Conservation (phyloP, 2,113 vertebrate species). For the western clawed frog (Xenopus tropicalis) region DNA sequence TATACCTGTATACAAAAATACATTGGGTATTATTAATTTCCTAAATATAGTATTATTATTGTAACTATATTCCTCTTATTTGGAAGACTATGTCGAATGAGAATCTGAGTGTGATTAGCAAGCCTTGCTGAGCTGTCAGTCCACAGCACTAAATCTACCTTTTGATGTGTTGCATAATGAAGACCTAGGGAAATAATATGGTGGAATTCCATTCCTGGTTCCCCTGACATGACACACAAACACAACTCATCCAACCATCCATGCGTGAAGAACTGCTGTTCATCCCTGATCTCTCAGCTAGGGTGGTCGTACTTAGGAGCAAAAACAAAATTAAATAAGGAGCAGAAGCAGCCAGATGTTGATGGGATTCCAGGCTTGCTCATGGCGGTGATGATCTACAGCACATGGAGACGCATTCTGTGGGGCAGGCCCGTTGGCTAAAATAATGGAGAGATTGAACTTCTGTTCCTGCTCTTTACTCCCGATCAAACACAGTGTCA, state of each 20-base stretch:
- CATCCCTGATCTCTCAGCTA: slow-evolving; percentile 53
- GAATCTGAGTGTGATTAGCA: too few relatives aligned
- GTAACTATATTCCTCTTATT: too few relatives aligned
- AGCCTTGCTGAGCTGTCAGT: too few relatives aligned
- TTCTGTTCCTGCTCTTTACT: too few relatives aligned
- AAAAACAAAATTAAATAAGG: slow-evolving; percentile 67
- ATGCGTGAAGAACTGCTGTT: slow-evolving; percentile 35
- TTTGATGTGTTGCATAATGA: background rate
- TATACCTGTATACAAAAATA: too few relatives aligned
- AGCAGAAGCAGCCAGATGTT: slow-evolving; percentile 68
- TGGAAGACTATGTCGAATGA: too few relatives aligned
- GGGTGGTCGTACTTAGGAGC: slow-evolving; percentile 65
- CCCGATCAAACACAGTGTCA: too few relatives aligned
- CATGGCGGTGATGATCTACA: slow-evolving; percentile 46
- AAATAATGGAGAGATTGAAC: too few relatives aligned
- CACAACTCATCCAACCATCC: slow-evolving; percentile 28
- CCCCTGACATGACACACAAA: slow-evolving; percentile 1
- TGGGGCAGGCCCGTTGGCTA: too few relatives aligned
- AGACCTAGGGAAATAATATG: background rate
- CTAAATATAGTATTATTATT: too few relatives aligned
- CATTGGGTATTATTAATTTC: too few relatives aligned
- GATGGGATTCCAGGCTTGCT: slow-evolving; percentile 66
- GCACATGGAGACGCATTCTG: slow-evolving; percentile 5
- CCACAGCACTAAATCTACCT: too few relatives aligned
- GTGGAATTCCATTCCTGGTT: fast-evolving